Base-by-base conservation (phyloP, 2,888 invertebrate species). In the Catocala fraxini region DNA sequence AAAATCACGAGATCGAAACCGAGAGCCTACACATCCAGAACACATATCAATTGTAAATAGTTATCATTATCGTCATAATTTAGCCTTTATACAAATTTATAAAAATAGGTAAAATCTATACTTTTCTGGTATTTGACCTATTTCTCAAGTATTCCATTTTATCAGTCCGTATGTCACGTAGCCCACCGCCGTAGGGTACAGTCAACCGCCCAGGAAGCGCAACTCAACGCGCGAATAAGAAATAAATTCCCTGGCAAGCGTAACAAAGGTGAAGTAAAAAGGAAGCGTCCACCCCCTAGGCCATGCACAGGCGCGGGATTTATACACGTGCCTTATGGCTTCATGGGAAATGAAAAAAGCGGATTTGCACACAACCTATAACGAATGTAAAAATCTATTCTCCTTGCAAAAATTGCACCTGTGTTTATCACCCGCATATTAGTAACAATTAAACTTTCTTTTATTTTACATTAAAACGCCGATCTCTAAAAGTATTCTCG, bases 251-350 rank as follows among this genome's bases (percentile, higher is more conserved):
- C 82, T 88, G 90, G 90, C 92, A 90, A 93, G 92, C 93, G 93
- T 93, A 94, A 93, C 93, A 93, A 93, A 93, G 92, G 90, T 91
- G 88, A 92, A 90, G 90, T 90, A 89, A 92, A 91, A 93, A 92
- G 92, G 89, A 92, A 90, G 89, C 89, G 85, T 82, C 80, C 77
- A 77, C 69, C 88, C 92, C 86, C 77, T 77, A 82, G 91, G 92
- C 89, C 70, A 82, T 80, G 77, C 68, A 79, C 81, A 64, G 68
- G 66, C 72, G 70, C 76, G 81, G 86, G 87, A 90, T 91, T 89
- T 89, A 89, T 89, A 83, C 85, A 81, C 83, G 86, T 87, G 87
- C 86, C 84, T 87, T 89, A 88, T 86, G 77, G 86, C 80, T 75
- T 70, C 74, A 79, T 71, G 74, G 77, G 83, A 86, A 86, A 85